Percentiles rank a stretch among this genome's conserved stretches.
Evolutionary conservation across 1,140 invertebrate species (phyloP).

Genomic region (Mycetomoellerius zeteki): DNA sequence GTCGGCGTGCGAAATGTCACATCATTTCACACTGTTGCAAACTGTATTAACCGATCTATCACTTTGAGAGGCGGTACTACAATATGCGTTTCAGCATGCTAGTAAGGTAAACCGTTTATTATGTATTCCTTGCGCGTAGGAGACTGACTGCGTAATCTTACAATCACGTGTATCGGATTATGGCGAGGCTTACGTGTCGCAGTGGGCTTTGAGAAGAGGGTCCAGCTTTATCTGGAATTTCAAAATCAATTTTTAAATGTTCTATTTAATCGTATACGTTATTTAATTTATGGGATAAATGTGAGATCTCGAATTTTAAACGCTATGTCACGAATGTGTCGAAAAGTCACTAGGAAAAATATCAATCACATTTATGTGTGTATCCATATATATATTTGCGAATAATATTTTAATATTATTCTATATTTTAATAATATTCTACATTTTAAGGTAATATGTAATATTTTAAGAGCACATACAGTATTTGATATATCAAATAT

Average conservation of each 20-base stretch:
- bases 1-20: constrained; percentile 4
- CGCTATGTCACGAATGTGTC: neutral
- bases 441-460: neutral
- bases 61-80: constrained; percentile 29
- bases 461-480: neutral
- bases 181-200: neutral
- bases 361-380: neutral
- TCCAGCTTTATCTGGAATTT: neutral
- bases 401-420: constrained; percentile 10
- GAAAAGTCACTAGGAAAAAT: neutral
- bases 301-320: neutral
- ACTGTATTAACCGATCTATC: constrained; percentile 46
- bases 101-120: constrained; percentile 35
- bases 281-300: neutral
- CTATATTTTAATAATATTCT: neutral
- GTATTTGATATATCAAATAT: neutral
- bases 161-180: constrained; percentile 58
- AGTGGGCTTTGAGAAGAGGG: constrained; percentile 7
- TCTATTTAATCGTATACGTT: neutral
- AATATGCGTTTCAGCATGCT: constrained; percentile 1
- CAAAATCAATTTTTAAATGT: constrained; percentile 5
- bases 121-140: constrained; percentile 40
- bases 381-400: neutral
- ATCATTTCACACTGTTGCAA: constrained; percentile 20
- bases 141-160: constrained; percentile 55